Evolutionary conservation across 2,888 invertebrate genomes (phyloP).

Genomic region (Acronicta leporina): DNA sequence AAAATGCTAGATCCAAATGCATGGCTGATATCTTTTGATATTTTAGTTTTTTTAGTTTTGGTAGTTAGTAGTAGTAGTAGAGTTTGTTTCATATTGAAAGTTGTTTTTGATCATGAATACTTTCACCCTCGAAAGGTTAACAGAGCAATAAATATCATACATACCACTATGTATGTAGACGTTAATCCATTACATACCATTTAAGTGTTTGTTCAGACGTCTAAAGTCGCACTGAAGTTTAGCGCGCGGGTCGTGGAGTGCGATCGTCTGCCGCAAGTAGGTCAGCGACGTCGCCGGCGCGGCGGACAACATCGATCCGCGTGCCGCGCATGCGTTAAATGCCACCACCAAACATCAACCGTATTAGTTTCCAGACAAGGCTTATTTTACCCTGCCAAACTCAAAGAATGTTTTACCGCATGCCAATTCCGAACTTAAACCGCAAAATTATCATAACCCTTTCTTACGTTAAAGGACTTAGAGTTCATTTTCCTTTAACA

Average conservation of each 20-base stretch:
- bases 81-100: too few relatives aligned
- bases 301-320: slow-evolving; percentile 79
- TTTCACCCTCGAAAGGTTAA: too few relatives aligned
- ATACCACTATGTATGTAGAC: neutral
- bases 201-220: neutral
- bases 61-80: too few relatives aligned
- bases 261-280: slow-evolving; percentile 72
- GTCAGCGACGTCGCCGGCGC: slow-evolving; percentile 80
- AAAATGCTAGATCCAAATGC: too few relatives aligned
- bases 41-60: too few relatives aligned
- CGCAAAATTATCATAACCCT: slow-evolving; percentile 42
- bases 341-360: slow-evolving; percentile 36
- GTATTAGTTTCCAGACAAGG: slow-evolving; percentile 26
- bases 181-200: too few relatives aligned
- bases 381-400: slow-evolving; percentile 11
- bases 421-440: slow-evolving; percentile 50
- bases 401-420: slow-evolving; percentile 55
- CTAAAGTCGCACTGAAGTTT: slow-evolving; percentile 21
- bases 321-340: slow-evolving; percentile 74
- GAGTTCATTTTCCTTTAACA: slow-evolving; percentile 45
- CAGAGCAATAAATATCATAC: neutral
- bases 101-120: too few relatives aligned
- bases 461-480: slow-evolving; percentile 29
- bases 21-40: too few relatives aligned
- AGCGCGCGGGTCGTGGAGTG: slow-evolving; percentile 30